Conservation (phyloP, 2,888 invertebrate species). For the Ennomos quercinarius region DNA sequence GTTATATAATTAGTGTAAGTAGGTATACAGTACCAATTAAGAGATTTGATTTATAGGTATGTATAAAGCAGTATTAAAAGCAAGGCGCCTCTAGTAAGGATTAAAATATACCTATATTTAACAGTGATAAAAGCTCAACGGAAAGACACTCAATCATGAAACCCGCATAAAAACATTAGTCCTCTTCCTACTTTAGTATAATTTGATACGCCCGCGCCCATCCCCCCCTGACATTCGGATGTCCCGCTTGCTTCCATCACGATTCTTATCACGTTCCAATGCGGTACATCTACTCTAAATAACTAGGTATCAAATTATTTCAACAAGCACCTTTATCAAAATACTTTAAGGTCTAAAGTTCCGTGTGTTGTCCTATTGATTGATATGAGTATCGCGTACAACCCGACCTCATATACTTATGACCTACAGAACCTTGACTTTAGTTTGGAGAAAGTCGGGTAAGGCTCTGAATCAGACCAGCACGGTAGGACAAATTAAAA, state of each 20-base stretch:
- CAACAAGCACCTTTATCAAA: conserved; percentile 36
- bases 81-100: too few relatives aligned
- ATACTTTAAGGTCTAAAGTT: conserved; percentile 48
- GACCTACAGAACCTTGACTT: conserved; percentile 77
- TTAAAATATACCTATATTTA: too few relatives aligned
- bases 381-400: conserved; percentile 61
- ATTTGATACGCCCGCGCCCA: neutral
- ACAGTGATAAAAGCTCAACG: too few relatives aligned
- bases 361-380: conserved; percentile 52
- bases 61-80: too few relatives aligned
- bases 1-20: too few relatives aligned
- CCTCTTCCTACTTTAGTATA: conserved; percentile 1
- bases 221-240: conserved; percentile 19
- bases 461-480: conserved; percentile 49
- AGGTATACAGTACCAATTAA: too few relatives aligned
- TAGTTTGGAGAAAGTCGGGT: conserved; percentile 72
- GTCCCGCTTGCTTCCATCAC: conserved; percentile 47
- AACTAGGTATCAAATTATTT: conserved; percentile 36
- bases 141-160: conserved; percentile 2
- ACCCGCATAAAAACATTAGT: neutral
- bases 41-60: too few relatives aligned
- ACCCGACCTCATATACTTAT: conserved; percentile 69
- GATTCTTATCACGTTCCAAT: conserved; percentile 68
- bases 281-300: conserved; percentile 49
- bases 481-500: conserved; percentile 28